Evolutionary conservation across 2,888 invertebrate species (phyloP).

Genomic region (Frankliniella fusca): DNA sequence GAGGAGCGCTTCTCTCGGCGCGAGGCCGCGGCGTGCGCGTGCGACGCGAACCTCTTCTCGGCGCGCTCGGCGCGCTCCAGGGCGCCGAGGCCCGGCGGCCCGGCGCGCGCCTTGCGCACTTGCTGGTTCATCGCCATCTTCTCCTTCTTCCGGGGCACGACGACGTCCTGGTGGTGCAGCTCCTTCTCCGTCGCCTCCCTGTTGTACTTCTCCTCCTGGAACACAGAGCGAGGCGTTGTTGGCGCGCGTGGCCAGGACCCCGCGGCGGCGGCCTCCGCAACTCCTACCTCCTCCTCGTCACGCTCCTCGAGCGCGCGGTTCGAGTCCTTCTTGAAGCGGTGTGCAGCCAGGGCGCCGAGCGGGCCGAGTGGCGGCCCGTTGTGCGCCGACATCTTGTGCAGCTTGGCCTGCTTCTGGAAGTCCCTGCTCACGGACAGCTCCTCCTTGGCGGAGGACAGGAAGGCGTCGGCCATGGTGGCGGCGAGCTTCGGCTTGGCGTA

Average conservation of each 20-base stretch:
- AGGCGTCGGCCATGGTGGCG: slow-evolving; percentile 56
- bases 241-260: slow-evolving; percentile 22
- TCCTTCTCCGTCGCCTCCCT: slow-evolving; percentile 41
- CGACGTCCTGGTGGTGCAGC: slow-evolving; percentile 46
- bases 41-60: no score
- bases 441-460: slow-evolving; percentile 58
- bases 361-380: background rate
- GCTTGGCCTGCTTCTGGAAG: slow-evolving; percentile 39
- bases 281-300: slow-evolving; percentile 38
- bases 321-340: slow-evolving; percentile 32
- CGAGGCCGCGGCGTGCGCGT: slow-evolving; percentile 41
- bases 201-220: slow-evolving; percentile 33
- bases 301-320: slow-evolving; percentile 41
- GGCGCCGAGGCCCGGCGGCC: background rate
- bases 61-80: no score
- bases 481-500: slow-evolving; percentile 57
- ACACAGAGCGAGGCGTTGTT: background rate
- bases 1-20: slow-evolving; percentile 50
- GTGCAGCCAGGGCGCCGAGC: slow-evolving; percentile 1
- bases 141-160: slow-evolving; percentile 53
- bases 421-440: slow-evolving; percentile 45
- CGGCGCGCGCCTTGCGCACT: slow-evolving; percentile 43
- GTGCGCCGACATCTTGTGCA: slow-evolving; percentile 37
- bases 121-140: slow-evolving; percentile 50
- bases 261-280: background rate